A percentile compares a stretch with the other conserved stretches of the same genome.
These are phyloP conservation scores for Halisarca cf. caerulea DNA, from an alignment of 37 sponge, comb jelly and placozoan genomes.

Conservation along the genomic window DNA sequence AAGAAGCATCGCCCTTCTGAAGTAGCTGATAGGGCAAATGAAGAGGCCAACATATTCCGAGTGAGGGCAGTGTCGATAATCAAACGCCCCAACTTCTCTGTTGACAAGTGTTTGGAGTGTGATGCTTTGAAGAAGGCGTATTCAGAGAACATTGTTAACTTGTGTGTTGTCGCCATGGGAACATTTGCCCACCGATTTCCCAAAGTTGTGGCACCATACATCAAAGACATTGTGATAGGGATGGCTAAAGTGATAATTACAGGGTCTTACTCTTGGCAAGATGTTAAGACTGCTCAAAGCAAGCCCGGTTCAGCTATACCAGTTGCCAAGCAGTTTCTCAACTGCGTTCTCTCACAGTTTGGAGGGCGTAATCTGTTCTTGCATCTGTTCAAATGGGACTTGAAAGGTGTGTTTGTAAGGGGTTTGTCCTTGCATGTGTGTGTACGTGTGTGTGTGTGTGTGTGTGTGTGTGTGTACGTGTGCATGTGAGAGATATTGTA, in stretches of 20 bases:
- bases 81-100: not conserved
- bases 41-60: not conserved
- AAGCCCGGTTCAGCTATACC: constrained; percentile 56
- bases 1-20: not conserved
- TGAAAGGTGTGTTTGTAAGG: not conserved
- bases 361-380: constrained; percentile 61
- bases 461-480: no score
- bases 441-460: no score
- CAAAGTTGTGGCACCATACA: constrained; percentile 31
- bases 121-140: constrained; percentile 11
- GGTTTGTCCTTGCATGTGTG: no score
- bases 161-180: constrained; percentile 40
- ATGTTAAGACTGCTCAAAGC: not conserved
- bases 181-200: constrained; percentile 54
- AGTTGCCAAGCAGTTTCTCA: constrained; percentile 52
- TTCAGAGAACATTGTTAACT: constrained; percentile 51
- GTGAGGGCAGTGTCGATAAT: not conserved
- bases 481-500: no score
- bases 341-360: constrained; percentile 56
- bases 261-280: constrained; percentile 57
- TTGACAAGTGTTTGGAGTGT: constrained; percentile 40
- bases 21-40: not conserved
- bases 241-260: constrained; percentile 46
- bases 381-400: constrained; percentile 53
- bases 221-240: constrained; percentile 48